Percentiles rank a stretch among this genome's conserved stretches.
Evolutionary conservation across 2,888 invertebrate species (phyloP).

Genomic region (Imbricaverruca yamaguchii): DNA sequence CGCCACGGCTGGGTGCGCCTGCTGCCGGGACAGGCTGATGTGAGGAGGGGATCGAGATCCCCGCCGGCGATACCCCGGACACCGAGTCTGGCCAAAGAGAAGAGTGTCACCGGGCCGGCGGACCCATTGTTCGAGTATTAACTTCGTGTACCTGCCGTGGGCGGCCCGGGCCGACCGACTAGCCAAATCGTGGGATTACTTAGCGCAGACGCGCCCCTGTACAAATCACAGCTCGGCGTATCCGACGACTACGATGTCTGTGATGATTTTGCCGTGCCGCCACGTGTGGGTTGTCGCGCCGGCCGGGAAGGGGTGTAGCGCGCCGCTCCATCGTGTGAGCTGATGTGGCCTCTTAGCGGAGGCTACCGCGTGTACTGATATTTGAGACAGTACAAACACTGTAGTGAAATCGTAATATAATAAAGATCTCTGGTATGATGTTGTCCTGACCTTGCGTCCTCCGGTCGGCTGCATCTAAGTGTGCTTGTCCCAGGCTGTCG

Average conservation of each 20-base stretch:
- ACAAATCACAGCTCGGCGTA: background rate
- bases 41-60: background rate
- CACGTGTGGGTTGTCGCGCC: background rate
- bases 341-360: background rate
- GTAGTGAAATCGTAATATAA: background rate
- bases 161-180: background rate
- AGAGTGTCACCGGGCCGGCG: background rate
- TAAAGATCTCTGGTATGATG: background rate
- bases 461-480: too few relatives aligned
- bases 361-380: background rate
- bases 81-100: background rate
- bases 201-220: background rate
- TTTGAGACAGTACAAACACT: slow-evolving; percentile 5
- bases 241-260: background rate
- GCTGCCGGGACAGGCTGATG: background rate
- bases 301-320: too few relatives aligned
- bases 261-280: background rate
- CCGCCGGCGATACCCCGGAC: background rate
- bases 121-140: background rate
- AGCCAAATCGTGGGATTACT: slow-evolving; percentile 3
- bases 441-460: too few relatives aligned
- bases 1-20: background rate
- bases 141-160: background rate
- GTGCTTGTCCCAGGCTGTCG: too few relatives aligned
- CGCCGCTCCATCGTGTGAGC: background rate